Evolutionary conservation across 1,140 invertebrate species (phyloP).

Genomic region (Rhyacophila brunnea): DNA sequence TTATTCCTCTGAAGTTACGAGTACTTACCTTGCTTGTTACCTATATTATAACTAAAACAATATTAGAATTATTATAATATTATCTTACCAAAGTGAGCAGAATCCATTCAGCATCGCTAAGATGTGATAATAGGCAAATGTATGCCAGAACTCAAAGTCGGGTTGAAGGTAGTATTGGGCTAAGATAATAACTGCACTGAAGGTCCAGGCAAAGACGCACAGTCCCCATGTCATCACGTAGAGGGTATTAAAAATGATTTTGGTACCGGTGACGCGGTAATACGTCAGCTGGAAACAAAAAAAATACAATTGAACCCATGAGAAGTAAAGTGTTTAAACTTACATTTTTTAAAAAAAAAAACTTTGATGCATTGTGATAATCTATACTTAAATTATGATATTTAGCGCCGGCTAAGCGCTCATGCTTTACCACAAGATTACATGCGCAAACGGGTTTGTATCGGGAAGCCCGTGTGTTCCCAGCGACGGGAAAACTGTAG

Average conservation of each 20-base stretch:
- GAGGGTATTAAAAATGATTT: constrained; percentile 62
- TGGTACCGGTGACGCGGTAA: constrained; percentile 60
- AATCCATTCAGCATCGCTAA: constrained; percentile 69
- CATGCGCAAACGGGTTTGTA: too few species aligned
- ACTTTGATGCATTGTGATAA: too few species aligned
- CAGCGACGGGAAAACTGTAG: too few species aligned
- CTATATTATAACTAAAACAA: too few species aligned
- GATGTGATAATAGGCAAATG: constrained; percentile 67
- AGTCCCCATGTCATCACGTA: constrained; percentile 59
- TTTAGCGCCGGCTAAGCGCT: too few species aligned
- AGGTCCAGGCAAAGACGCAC: constrained; percentile 61
- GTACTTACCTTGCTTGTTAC: not conserved
- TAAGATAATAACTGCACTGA: constrained; percentile 61
- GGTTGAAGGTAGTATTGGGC: constrained; percentile 66
- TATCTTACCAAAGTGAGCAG: constrained; percentile 59
- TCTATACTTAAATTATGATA: too few species aligned
- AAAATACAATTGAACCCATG: not conserved
- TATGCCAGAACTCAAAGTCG: constrained; percentile 67
- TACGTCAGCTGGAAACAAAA: constrained; percentile 57
- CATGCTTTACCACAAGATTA: too few species aligned
- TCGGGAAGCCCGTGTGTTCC: too few species aligned
- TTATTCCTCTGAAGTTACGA: too few species aligned
- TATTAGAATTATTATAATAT: too few species aligned
- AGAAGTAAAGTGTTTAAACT: constrained; percentile 13
- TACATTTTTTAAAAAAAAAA: too few species aligned